phyloP scores from a whole-genome alignment of 2,888 invertebrate genomes.

The Pyrrhosoma nymphula region DNA sequence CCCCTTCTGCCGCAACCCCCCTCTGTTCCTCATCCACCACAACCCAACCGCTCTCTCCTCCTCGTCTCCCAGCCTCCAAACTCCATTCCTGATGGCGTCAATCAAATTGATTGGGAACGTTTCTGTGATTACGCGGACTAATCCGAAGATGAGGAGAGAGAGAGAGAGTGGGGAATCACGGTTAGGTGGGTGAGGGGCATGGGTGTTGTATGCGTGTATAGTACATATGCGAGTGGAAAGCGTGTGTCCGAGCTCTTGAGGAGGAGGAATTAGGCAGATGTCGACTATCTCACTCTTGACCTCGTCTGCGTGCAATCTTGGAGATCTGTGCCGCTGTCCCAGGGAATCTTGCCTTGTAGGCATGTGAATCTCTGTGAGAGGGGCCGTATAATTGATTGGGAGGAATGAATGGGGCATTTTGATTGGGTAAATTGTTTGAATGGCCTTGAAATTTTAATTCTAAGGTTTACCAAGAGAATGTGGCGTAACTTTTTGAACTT shows the following conservation, averaged over 20 bases:
- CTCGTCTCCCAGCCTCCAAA: neutral
- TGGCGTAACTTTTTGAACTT: no score
- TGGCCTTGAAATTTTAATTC: no score
- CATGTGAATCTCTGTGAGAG: neutral
- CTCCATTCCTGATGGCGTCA: constrained; percentile 62
- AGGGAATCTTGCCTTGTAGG: neutral
- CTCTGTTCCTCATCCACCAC: neutral
- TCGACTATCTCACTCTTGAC: neutral
- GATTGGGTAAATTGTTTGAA: no score
- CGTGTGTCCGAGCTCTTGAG: no score
- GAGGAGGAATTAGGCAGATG: constrained; percentile 14
- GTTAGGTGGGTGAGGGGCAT: neutral
- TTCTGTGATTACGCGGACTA: constrained; percentile 55
- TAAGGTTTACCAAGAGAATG: no score
- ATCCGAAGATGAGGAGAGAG: constrained; percentile 35
- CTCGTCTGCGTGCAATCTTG: neutral
- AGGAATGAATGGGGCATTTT: neutral
- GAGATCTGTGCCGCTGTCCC: neutral
- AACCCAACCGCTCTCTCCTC: neutral
- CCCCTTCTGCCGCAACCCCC: neutral
- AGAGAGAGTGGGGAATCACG: no score
- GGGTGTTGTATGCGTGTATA: neutral
- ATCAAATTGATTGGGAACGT: constrained; percentile 62
- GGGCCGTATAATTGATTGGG: neutral
- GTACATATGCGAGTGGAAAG: neutral